Evolutionary conservation across 2,113 vertebrate species (phyloP).

Genomic region (Pygoscelis antarcticus): DNA sequence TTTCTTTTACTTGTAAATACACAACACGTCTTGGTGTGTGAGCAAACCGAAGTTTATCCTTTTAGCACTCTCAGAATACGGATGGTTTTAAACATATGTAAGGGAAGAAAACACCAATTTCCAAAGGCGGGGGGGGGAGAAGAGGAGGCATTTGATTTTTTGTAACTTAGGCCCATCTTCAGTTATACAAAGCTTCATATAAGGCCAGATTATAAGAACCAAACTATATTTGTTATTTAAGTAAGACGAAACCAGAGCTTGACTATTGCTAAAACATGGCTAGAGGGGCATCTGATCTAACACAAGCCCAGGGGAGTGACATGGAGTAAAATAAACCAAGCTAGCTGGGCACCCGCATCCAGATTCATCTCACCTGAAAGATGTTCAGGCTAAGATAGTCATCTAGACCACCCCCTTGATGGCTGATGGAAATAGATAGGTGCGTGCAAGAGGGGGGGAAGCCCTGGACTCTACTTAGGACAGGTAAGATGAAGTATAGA

Average conservation of each 20-base stretch:
- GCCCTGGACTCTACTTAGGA: not conserved
- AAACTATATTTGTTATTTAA: not conserved
- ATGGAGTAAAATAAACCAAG: not conserved
- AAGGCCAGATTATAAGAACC: not conserved
- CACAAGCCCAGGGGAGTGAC: not conserved
- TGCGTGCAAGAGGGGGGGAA: not conserved
- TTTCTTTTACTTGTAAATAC: not conserved
- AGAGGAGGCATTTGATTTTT: not conserved
- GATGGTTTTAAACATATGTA: not conserved
- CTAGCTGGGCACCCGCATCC: not conserved
- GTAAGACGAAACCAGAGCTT: not conserved
- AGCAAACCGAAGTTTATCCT: not conserved
- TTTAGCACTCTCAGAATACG: not conserved
- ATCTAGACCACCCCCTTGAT: too few species aligned
- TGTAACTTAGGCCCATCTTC: not conserved
- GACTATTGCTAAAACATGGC: not conserved
- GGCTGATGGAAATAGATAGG: not conserved
- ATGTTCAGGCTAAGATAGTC: not conserved
- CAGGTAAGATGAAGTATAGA: not conserved
- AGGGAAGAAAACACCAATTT: not conserved
- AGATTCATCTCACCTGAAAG: not conserved
- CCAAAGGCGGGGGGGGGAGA: rapidly evolving
- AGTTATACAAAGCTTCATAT: not conserved
- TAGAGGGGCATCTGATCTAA: not conserved
- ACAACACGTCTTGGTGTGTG: rapidly evolving